phyloP scores from a whole-genome alignment of 2,888 invertebrate species.

The Pollenia amentaria region DNA sequence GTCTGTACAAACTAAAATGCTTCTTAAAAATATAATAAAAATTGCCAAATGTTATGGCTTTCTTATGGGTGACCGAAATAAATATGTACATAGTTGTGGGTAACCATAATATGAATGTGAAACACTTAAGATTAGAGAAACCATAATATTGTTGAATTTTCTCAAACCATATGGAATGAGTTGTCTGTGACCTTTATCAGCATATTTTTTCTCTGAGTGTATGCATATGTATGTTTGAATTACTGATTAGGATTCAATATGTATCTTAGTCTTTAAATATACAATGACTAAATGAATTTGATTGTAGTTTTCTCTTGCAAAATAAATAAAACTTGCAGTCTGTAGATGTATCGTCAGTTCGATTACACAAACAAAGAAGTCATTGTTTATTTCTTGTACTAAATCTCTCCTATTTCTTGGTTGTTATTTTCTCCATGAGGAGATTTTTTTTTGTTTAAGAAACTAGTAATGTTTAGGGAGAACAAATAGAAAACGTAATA shows the following conservation, averaged over 20 bases:
- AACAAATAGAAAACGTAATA: slow-evolving; percentile 26
- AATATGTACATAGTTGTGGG: too few species aligned
- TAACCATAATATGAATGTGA: too few species aligned
- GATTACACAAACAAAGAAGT: background rate
- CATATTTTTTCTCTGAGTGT: background rate
- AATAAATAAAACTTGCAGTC: background rate
- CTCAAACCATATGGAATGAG: too few species aligned
- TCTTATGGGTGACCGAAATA: too few species aligned
- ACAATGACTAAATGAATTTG: slow-evolving; percentile 46
- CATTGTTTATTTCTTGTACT: slow-evolving; percentile 13
- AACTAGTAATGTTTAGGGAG: background rate
- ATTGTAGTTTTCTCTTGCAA: slow-evolving; percentile 2
- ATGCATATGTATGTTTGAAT: slow-evolving; percentile 10
- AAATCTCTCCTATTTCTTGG: background rate
- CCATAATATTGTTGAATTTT: too few species aligned
- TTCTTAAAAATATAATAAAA: too few species aligned
- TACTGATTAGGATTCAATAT: slow-evolving; percentile 61
- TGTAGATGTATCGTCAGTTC: slow-evolving; percentile 24
- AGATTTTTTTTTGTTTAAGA: background rate
- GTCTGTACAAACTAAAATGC: too few species aligned
- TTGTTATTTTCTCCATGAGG: background rate
- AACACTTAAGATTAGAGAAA: too few species aligned
- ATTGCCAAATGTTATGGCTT: too few species aligned
- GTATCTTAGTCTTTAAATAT: slow-evolving; percentile 18
- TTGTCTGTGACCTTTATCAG: background rate